Evolutionary conservation across 2,888 invertebrate genomes (phyloP).

Genomic region (Eupithecia vulgata): DNA sequence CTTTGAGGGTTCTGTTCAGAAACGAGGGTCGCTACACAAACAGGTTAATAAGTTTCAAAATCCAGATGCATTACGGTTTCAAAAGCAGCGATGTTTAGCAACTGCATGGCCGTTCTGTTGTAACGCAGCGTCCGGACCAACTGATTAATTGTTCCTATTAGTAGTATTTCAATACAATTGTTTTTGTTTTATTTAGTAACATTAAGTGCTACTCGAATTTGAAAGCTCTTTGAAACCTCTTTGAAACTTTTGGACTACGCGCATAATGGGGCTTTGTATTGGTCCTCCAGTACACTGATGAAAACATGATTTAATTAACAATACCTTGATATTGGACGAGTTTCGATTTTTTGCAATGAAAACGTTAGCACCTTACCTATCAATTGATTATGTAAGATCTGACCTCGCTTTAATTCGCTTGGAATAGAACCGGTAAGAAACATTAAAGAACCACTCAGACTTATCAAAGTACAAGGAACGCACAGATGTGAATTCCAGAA

Average conservation of each 20-base stretch:
- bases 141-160: slow-evolving; percentile 80
- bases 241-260: slow-evolving; percentile 31
- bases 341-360: slow-evolving; percentile 64
- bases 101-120: slow-evolving; percentile 75
- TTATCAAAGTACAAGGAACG: neutral
- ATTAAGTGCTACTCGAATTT: slow-evolving; percentile 43
- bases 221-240: slow-evolving; percentile 39
- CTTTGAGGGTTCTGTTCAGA: slow-evolving; percentile 73
- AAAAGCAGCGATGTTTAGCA: slow-evolving; percentile 81
- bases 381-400: slow-evolving; percentile 65
- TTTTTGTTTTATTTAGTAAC: slow-evolving; percentile 62
- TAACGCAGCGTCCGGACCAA: slow-evolving; percentile 82
- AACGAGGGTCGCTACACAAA: slow-evolving; percentile 73
- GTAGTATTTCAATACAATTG: slow-evolving; percentile 63
- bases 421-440: slow-evolving; percentile 29
- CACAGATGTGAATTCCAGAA: slow-evolving; percentile 12
- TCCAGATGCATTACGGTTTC: slow-evolving; percentile 81
- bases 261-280: slow-evolving; percentile 26
- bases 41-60: slow-evolving; percentile 83
- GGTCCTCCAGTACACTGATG: slow-evolving; percentile 17
- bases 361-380: slow-evolving; percentile 51
- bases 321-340: slow-evolving; percentile 50
- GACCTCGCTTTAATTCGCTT: slow-evolving; percentile 65
- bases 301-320: slow-evolving; percentile 46
- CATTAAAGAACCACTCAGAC: neutral